Evolutionary conservation across 2,797 vertebrate genomes (phyloP), one percentile per base, ranked within the genome.

Genomic region (Myotis daubentonii): DNA sequence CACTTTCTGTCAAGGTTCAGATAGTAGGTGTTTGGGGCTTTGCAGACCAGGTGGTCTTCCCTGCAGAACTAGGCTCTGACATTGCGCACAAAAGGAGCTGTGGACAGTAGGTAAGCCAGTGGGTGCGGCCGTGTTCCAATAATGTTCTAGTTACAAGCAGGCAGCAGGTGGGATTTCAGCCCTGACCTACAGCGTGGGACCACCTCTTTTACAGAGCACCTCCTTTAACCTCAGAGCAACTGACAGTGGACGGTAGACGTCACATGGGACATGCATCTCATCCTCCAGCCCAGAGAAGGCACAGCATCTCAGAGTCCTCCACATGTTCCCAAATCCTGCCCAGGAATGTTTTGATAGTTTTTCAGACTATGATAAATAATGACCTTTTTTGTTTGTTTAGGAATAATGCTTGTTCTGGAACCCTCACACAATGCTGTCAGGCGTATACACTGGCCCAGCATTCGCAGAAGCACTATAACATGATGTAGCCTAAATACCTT

Each of bases 371-470:
- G 5, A 53, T 66, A 87, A 55, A 6, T 47, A 47, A 83, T 60
- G 15, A 70, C 17, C 19, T 36, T 91, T 74, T 53, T 44, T 4
- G 12, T 84, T 74, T 88, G 25, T 74, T 87, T 71, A 51, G 88
- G 89, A 87, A 19, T 87, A 62, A 7, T 91, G 47, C 70, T 87
- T 81, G 88, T 89, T 92, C 75, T 70, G 22, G 44, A 13, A 74
- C 9, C 23, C 12, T 89, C 28, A 10, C 41, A 79, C 8, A n/a
- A 7, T 28, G 7, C n/a, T 89, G 8, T 79, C 33, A 82, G 44
- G 12, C 36, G 3, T 79, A 79, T 68, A 83, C 72, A 82, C 71
- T 23, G 15, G 2, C 72, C 47, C 76, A 60, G 8, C 30, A 57
- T 86, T 91, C 78, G 30, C 51, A 49, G 60, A 83, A 86, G 44